Conservation (phyloP, 2,113 vertebrate genomes). For the Seriola rivoliana region DNA sequence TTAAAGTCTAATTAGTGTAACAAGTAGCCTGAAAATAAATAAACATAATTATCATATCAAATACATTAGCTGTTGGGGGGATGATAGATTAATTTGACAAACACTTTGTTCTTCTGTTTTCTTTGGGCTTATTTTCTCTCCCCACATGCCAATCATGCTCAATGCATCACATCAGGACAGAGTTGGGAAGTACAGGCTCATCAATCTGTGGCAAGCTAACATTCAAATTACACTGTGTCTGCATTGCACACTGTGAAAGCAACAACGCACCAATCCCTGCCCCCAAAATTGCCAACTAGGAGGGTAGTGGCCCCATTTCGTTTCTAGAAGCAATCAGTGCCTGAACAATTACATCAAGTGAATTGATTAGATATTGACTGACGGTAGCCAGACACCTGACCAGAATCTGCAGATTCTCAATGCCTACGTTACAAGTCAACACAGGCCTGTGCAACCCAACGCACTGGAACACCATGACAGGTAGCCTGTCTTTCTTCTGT, state of each 20-base stretch:
- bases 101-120: slow-evolving; percentile 74
- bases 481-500: no score
- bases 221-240: slow-evolving; percentile 39
- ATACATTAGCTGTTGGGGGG: slow-evolving; percentile 63
- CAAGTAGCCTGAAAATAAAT: slow-evolving; percentile 70
- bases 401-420: slow-evolving; percentile 52
- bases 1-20: slow-evolving; percentile 77
- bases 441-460: background rate
- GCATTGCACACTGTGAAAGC: slow-evolving; percentile 17
- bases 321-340: slow-evolving; percentile 63
- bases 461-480: no score
- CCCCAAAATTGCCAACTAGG: background rate
- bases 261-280: slow-evolving; percentile 16
- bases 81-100: slow-evolving; percentile 74
- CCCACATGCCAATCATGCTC: slow-evolving; percentile 71
- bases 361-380: slow-evolving; percentile 71
- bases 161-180: slow-evolving; percentile 49
- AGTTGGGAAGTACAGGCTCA: slow-evolving; percentile 56
- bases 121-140: slow-evolving; percentile 62
- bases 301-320: slow-evolving; percentile 14
- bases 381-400: slow-evolving; percentile 48
- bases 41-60: slow-evolving; percentile 81
- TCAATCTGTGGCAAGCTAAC: slow-evolving; percentile 44
- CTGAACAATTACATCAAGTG: slow-evolving; percentile 60
- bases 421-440: slow-evolving; percentile 15